Conservation (phyloP, 1,140 invertebrate species). For the Leptestheria dahalacensis region DNA sequence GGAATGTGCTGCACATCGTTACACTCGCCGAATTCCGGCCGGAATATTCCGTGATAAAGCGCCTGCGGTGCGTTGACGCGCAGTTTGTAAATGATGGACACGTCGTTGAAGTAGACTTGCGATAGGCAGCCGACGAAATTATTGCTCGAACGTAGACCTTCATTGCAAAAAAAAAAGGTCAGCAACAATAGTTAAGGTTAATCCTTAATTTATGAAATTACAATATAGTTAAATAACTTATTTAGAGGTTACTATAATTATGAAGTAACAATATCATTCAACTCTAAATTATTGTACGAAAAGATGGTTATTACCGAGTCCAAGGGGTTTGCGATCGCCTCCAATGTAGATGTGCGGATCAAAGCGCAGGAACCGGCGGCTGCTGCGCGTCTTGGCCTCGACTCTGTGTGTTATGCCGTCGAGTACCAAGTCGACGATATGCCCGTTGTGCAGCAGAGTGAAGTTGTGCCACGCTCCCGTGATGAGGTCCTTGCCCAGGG, state of each 20-base stretch:
- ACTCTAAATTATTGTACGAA: no score
- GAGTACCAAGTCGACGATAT: constrained; percentile 50
- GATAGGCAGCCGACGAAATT: constrained; percentile 67
- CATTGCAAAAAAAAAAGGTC: neutral
- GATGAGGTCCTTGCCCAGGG: constrained; percentile 47
- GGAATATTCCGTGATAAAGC: constrained; percentile 53
- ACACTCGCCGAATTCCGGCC: constrained; percentile 63
- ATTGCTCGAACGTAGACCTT: constrained; percentile 35
- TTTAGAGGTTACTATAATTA: no score
- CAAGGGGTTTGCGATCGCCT: constrained; percentile 44
- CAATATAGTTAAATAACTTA: constrained; percentile 2
- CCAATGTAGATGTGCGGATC: constrained; percentile 87
- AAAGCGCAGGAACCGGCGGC: constrained; percentile 63
- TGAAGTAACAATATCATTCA: no score
- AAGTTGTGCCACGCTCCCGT: constrained; percentile 76
- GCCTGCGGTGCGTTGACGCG: constrained; percentile 32
- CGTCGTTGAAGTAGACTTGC: constrained; percentile 82
- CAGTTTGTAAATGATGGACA: constrained; percentile 75
- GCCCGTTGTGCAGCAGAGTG: constrained; percentile 62
- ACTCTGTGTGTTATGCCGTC: constrained; percentile 39
- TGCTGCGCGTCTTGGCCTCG: constrained; percentile 30
- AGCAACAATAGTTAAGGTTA: neutral
- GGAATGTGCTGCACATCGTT: constrained; percentile 67
- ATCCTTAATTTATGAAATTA: no score
- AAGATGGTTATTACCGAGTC: constrained; percentile 23